Evolutionary conservation across 2,888 invertebrate genomes (phyloP), one percentile per base, ranked within the genome.

Genomic region (Pocota personata): DNA sequence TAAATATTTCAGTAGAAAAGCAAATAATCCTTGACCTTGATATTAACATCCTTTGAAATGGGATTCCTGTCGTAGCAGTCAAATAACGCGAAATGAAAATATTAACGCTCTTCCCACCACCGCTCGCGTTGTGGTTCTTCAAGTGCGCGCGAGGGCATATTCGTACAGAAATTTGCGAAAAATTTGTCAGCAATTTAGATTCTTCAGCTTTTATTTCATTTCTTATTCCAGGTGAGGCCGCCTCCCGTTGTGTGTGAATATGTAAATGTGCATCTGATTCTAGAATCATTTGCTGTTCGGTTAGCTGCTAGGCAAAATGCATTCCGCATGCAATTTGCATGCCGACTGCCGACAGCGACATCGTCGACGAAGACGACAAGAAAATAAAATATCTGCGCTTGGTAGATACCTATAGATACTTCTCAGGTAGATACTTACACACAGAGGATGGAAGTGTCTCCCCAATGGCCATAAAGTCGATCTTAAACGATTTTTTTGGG

Each of bases 261-360:
- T 86, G 84, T 66, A 71, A 82, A 82, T 82, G 80, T 58, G 58
- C 84, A 80, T 76, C 75, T 80, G 80, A 80, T 80, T 80, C 84
- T 27, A 27, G 62, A 50, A 64, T 69, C 62, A 57, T 62, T 78
- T 78, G 72, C 62, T 48, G 40, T 52, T 79, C 40, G 24, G 24
- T 2, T 24, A 40, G 48, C 55, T 66, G 71, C 35, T 48, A 60
- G 32, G 58, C 21, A 16, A 32, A 82, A 82, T 76, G 82, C 82
- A 86, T 86, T 86, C 76, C 86, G 69, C 84, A 72, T 76, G 82
- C 72, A 86, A 82, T 86, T 86, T 86, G 86, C 86, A 86, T 86
- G 86, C 67, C 76, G 86, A 72, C 75, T 80, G 60, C 82, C 76
- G 72, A 76, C 76, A 72, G 76, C 83, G 69, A 79, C 78, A 79